Percentiles rank a stretch among this genome's conserved stretches.
Evolutionary conservation across 1,140 invertebrate genomes (phyloP).

Genomic region (Lepidurus couesii): DNA sequence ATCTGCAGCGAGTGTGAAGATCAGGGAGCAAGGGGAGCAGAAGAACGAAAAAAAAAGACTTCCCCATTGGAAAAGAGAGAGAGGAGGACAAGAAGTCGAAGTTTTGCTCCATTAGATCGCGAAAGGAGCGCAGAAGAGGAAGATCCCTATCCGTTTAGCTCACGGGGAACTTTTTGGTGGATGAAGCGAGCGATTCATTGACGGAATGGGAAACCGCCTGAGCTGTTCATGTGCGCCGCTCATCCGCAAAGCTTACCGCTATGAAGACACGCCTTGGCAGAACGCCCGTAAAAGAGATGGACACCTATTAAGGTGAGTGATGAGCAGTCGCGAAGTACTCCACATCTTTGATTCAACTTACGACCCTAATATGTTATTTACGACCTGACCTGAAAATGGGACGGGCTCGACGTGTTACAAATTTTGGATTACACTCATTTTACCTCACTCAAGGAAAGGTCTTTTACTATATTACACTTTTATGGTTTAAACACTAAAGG

Average conservation of each 20-base stretch:
- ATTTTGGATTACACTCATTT: not conserved
- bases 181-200: not conserved
- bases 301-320: constrained; percentile 77
- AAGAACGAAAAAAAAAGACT: not conserved
- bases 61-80: not conserved
- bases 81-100: not conserved
- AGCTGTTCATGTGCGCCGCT: constrained; percentile 90
- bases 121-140: not conserved
- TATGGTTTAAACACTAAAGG: no score
- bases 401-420: not conserved
- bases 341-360: not conserved
- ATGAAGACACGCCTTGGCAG: constrained; percentile 89
- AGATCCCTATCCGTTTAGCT: not conserved
- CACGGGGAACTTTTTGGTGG: not conserved
- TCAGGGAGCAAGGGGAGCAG: not conserved
- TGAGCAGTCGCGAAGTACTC: not conserved
- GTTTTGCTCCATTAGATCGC: not conserved
- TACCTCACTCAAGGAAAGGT: not conserved
- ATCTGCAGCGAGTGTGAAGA: not conserved
- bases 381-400: not conserved
- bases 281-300: constrained; percentile 76
- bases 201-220: constrained; percentile 85
- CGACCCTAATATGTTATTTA: constrained; percentile 10
- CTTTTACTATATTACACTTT: not conserved
- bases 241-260: constrained; percentile 86